phyloP scores from a whole-genome alignment of 2,113 vertebrate species.

The Cyrtonyx montezumae region DNA sequence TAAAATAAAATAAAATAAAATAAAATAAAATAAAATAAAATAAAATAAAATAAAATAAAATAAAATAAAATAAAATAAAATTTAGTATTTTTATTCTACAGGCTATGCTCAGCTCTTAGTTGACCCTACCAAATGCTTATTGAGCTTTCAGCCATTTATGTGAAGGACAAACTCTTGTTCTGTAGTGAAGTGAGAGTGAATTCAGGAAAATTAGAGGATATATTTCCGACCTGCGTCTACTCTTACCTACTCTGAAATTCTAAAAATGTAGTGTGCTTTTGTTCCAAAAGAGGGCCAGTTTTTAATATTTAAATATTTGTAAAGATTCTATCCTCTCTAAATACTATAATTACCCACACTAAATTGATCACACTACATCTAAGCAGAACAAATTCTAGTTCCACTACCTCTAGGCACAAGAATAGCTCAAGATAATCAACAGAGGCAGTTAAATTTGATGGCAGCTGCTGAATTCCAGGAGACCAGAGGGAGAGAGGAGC shows the following conservation, averaged over 20 bases:
- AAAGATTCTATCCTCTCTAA: background rate
- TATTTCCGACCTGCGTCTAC: background rate
- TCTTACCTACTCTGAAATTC: accelerated
- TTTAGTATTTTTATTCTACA: background rate
- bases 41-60: too few relatives aligned
- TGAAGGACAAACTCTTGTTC: background rate
- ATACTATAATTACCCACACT: background rate
- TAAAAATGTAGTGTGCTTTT: background rate
- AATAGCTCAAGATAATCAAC: background rate
- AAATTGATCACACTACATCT: background rate
- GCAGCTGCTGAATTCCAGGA: background rate
- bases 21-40: too few relatives aligned
- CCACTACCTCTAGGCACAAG: background rate
- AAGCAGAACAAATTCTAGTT: background rate
- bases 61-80: too few relatives aligned
- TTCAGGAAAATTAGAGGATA: background rate
- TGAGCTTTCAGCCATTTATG: background rate
- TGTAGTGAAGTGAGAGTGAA: background rate
- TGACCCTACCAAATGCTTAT: background rate
- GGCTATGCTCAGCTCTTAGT: background rate
- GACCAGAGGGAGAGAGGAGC: background rate
- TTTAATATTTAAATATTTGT: background rate
- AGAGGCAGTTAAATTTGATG: background rate
- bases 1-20: background rate
- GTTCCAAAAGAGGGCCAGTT: background rate